Evolutionary conservation across 2,113 vertebrate genomes (phyloP), one percentile per base, ranked within the genome.

Genomic region (Glaucomys volans): DNA sequence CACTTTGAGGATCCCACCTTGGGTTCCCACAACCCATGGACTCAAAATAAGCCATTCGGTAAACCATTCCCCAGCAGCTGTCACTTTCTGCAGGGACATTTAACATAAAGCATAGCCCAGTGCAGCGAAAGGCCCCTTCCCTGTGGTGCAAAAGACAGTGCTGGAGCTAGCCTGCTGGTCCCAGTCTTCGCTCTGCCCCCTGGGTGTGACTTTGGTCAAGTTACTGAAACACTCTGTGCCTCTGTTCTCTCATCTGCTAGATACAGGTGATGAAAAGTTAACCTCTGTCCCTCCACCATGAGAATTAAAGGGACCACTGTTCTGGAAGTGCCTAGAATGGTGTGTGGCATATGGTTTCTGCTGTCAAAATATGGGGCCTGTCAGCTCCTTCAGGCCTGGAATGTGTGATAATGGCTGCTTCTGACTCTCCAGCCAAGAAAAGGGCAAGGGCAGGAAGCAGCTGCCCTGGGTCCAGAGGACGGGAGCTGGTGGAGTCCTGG

Each of bases 181-280:
- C 82, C 40, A 50, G 22, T 42, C 71, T 91, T 44, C 42, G 28
- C 5, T 26, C 35, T 85, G 76, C 62, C 69, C 5, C 42, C 44
- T 6, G 69, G 35, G 16, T 42, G 76, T 84, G 50, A 87, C 90
- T 37, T 20, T 87, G 71, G 85, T 24, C 76, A 54, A 54, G 59
- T 94, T 28, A 50, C 66, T 76, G 4, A 32, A 47, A 26, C 40
- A 87, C 80, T 91, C 90, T 66, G 75, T 47, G 52, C 44, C 71
- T 71, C 66, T 5, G 35, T 44, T 22, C 42, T 90, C 37, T 83
- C 57, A 2, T 40, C 44, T 67, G 1, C 59, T 52, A 67, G 69
- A 84, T 1, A 14, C 6, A 62, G 16, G 10, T 64, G 76, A 30
- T 67, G 37, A 80, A 62, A 85, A 69, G 0, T 18, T 37, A 13